phyloP scores from a whole-genome alignment of 1,140 invertebrate species.

The Dendrolimus punctatus region DNA sequence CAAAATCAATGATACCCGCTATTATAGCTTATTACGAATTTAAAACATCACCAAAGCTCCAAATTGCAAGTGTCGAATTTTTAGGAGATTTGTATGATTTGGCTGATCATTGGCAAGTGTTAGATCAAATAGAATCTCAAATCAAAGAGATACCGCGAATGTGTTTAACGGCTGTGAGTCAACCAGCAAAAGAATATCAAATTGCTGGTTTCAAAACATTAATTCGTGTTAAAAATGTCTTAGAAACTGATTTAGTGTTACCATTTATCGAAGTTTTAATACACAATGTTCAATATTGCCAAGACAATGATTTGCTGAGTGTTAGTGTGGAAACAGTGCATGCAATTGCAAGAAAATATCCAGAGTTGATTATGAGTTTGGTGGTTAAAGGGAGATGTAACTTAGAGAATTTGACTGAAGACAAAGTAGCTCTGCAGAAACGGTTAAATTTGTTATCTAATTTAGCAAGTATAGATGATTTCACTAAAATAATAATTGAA shows the following conservation, averaged over 20 bases:
- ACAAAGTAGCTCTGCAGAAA: conserved; percentile 43
- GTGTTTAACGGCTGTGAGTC: conserved; percentile 43
- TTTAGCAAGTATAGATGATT: conserved; percentile 57
- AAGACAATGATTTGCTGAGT: conserved; percentile 44
- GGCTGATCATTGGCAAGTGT: conserved; percentile 40
- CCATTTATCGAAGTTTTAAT: conserved; percentile 56
- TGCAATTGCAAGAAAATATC: conserved; percentile 46
- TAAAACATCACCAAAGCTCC: conserved; percentile 44
- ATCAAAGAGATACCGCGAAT: conserved; percentile 40
- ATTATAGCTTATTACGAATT: conserved; percentile 48
- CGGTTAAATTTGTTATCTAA: conserved; percentile 44
- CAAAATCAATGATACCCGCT: conserved; percentile 66
- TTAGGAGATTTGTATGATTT: conserved; percentile 47
- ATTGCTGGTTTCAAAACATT: conserved; percentile 52
- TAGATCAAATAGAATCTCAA: conserved; percentile 28
- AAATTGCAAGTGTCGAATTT: conserved; percentile 50
- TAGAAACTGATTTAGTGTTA: conserved; percentile 40
- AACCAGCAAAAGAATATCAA: conserved; percentile 44
- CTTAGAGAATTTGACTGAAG: conserved; percentile 38
- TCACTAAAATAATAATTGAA: conserved; percentile 54
- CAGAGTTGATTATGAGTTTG: conserved; percentile 48
- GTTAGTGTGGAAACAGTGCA: conserved; percentile 46
- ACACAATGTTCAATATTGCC: conserved; percentile 43
- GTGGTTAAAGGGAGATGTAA: conserved; percentile 58
- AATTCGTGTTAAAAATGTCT: conserved; percentile 30